Conservation (phyloP, 2,888 invertebrate genomes). For the Ornithoptera alexandrae region DNA sequence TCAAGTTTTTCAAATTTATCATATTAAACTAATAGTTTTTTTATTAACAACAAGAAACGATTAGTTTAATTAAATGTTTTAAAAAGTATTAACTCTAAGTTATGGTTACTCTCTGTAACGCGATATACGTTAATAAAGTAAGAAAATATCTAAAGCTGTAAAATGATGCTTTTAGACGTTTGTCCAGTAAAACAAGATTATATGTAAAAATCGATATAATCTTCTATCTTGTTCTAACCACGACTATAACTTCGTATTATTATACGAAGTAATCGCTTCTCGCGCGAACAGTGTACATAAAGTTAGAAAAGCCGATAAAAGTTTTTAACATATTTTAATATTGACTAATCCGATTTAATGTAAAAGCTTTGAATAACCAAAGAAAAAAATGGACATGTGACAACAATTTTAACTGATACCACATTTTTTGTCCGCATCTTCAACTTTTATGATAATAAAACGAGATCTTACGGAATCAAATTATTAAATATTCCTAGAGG, state of each 20-base stretch:
- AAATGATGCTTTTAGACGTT: background rate
- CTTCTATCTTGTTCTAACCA: conserved; percentile 2
- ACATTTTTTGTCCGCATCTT: background rate
- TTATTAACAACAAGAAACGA: too few species aligned
- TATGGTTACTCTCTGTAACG: too few species aligned
- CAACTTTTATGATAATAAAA: background rate
- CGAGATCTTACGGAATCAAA: background rate
- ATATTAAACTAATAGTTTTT: too few species aligned
- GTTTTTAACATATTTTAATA: background rate
- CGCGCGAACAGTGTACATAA: background rate
- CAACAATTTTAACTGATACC: background rate
- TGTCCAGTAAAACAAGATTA: background rate
- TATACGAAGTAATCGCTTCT: background rate
- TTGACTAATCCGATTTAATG: too few species aligned
- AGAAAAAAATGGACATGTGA: background rate
- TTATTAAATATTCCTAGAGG: too few species aligned
- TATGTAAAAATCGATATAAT: conserved; percentile 5
- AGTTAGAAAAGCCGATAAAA: background rate
- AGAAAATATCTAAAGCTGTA: too few species aligned
- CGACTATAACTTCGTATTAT: background rate
- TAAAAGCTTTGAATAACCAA: too few species aligned
- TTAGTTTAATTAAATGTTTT: too few species aligned
- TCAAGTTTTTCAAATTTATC: too few species aligned
- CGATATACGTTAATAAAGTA: too few species aligned
- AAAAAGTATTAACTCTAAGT: too few species aligned